These are phyloP conservation scores for Marisa cornuarietis DNA, from an alignment of 1,140 invertebrate species.

Conservation along the genomic window DNA sequence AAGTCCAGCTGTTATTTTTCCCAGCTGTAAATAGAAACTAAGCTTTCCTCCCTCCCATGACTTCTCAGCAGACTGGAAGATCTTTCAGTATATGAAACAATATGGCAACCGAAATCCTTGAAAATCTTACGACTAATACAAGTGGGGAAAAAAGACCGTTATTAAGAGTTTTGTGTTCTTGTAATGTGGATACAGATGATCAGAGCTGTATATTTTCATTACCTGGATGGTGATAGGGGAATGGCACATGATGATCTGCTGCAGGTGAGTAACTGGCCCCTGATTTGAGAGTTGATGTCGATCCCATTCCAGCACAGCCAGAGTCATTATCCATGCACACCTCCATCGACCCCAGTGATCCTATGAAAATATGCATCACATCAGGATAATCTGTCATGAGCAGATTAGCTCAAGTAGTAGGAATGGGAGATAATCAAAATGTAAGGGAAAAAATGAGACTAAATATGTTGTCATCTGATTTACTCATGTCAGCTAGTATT, in stretches of 20 bases:
- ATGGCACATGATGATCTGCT: background rate
- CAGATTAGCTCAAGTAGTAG: too few species aligned
- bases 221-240: constrained; percentile 13
- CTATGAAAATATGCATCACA: constrained; percentile 60
- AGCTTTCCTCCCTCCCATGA: background rate
- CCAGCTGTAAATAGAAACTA: constrained; percentile 2
- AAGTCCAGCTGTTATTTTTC: constrained; percentile 18
- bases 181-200: background rate
- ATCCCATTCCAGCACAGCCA: constrained; percentile 74
- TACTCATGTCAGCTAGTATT: too few species aligned
- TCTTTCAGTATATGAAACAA: too few species aligned
- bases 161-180: too few species aligned
- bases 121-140: too few species aligned
- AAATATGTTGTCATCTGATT: too few species aligned
- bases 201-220: background rate
- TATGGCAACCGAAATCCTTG: too few species aligned
- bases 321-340: constrained; percentile 72
- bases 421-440: too few species aligned
- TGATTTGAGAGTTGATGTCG: background rate
- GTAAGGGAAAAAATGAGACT: too few species aligned
- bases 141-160: too few species aligned
- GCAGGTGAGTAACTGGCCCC: background rate
- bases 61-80: background rate
- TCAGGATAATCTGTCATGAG: too few species aligned
- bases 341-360: constrained; percentile 83